Evolutionary conservation across 2,113 vertebrate genomes (phyloP), one percentile per base, ranked within the genome.

Genomic region (Neotoma lepida): DNA sequence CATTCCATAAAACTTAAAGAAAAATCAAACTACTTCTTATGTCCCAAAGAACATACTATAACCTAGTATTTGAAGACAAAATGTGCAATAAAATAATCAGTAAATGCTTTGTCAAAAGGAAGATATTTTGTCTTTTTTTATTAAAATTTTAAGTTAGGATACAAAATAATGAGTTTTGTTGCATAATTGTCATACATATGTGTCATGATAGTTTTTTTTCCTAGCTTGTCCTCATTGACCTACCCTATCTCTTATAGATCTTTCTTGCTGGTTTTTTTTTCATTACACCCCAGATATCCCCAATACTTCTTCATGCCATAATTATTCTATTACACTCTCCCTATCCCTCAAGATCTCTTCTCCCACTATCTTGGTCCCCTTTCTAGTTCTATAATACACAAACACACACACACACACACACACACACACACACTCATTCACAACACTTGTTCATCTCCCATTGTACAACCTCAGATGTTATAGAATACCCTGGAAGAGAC

Each of bases 101-200:
- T 12, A 49, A 49, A 73, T 41, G 17, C n/a, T 84, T 93, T 95
- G 26, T 70, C 51, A 95, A 95, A 20, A 76, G n/a, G n/a, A 41
- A 61, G 13, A 54, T 82, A 51, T 73, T 30, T 90, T 87, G 86
- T 76, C 10, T 26, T 86, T 84, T 51, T 64, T 66, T 49, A 49
- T 49, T 82, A 61, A 44, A 63, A 12, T 33, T 84, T 20, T 46
- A 35, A 35, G 17, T 51, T 68, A 39, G 46, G 28, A 17, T n/a
- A 68, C 18, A 51, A 86, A 68, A 33, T 46, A 64, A 86, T 49
- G 20, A 2, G 10, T 51, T 81, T 51, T 17, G 2, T 35, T 86
- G 22, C 24, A 26, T 56, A 24, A 17, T 13, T 61, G 56, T 84
- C 56, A 33, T 4, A 20, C 15, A 33, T 64, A 33, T 20, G 15